Percentiles rank a stretch among this genome's conserved stretches.
phyloP scores from a whole-genome alignment of 2,113 vertebrate species.

The Scomber japonicus region DNA sequence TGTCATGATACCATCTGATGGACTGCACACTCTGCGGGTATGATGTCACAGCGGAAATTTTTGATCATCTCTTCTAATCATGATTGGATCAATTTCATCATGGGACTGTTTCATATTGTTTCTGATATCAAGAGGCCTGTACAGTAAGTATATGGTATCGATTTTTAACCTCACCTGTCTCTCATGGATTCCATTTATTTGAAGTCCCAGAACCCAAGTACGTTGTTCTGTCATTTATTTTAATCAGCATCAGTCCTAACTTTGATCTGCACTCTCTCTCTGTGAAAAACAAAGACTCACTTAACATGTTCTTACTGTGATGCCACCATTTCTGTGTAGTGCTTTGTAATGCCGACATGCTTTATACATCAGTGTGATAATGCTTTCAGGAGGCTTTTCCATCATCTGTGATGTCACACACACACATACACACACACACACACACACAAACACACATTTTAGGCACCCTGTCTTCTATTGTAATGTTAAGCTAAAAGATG shows the following conservation, averaged over 20 bases:
- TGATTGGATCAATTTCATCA: conserved; percentile 11
- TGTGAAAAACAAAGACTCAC: conserved; percentile 31
- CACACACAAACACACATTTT: conserved; percentile 39
- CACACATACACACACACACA: conserved; percentile 2
- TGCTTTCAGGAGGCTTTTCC: conserved; percentile 53
- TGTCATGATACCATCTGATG: conserved; percentile 50
- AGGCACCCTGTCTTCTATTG: conserved; percentile 59
- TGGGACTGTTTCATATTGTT: not conserved
- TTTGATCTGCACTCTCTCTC: conserved; percentile 28
- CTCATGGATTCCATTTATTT: not conserved
- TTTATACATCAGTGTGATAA: conserved; percentile 47
- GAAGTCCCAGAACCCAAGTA: not conserved
- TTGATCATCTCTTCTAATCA: conserved; percentile 27
- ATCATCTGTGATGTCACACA: conserved; percentile 23
- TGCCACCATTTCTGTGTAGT: conserved; percentile 31
- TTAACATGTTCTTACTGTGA: conserved; percentile 35
- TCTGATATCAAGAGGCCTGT: not conserved
- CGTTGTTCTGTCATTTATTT: not conserved
- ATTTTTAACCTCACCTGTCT: not conserved
- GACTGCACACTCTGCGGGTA: conserved; percentile 17
- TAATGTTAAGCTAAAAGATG: conserved; percentile 73
- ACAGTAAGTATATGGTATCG: not conserved
- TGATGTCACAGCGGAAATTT: conserved; percentile 53
- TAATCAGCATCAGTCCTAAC: not conserved
- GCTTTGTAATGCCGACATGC: conserved; percentile 43